phyloP scores from a whole-genome alignment of 2,797 vertebrate species.

The Gymnopithys bicolor region DNA sequence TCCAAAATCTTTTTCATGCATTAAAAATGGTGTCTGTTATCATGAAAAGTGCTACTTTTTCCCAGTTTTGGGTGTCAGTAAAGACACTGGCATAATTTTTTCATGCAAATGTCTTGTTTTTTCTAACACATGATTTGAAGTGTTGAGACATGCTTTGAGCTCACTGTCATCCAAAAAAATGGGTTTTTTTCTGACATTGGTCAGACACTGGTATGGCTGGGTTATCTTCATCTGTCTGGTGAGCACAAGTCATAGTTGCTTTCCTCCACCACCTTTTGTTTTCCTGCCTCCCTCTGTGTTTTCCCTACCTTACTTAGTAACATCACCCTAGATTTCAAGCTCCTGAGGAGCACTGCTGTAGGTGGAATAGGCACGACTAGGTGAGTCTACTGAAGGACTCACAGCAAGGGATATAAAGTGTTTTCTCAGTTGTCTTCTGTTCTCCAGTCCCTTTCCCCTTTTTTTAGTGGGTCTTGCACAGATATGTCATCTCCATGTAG shows the following conservation, averaged over 20 bases:
- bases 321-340: not conserved
- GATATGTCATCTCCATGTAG: not conserved
- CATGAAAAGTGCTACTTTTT: not conserved
- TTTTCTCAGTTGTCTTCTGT: not conserved
- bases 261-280: not conserved
- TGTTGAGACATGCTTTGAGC: slow-evolving; percentile 88
- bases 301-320: not conserved
- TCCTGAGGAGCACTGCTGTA: not conserved
- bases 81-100: not conserved
- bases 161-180: slow-evolving; percentile 85
- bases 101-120: not conserved
- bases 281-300: not conserved
- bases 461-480: not conserved
- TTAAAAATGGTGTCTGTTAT: not conserved
- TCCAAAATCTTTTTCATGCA: not conserved
- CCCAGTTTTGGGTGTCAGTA: not conserved
- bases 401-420: not conserved
- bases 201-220: slow-evolving; percentile 1
- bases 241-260: not conserved
- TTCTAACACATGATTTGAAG: slow-evolving; percentile 84
- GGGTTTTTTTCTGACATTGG: slow-evolving; percentile 59
- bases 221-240: not conserved
- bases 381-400: not conserved
- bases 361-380: not conserved
- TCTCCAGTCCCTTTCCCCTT: not conserved